Percentiles rank a stretch among this genome's conserved stretches.
Conservation (phyloP, 2,888 invertebrate genomes). For the Aplocera efformata region DNA sequence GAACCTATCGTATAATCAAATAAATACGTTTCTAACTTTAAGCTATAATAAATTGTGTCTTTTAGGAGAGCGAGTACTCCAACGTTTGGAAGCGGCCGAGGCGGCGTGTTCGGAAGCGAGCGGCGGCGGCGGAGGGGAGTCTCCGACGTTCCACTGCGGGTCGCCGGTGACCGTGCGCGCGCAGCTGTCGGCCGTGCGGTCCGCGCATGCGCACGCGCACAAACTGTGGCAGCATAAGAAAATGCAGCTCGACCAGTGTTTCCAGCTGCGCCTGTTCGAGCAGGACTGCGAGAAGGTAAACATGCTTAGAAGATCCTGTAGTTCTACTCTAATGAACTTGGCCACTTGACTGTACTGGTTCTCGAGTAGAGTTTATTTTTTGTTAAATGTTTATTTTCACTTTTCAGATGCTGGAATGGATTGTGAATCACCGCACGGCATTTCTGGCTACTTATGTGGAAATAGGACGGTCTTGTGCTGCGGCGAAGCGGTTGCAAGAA, state of each 20-base stretch:
- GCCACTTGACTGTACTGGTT: too few relatives aligned
- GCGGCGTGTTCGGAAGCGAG: constrained; percentile 81
- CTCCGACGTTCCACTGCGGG: constrained; percentile 86
- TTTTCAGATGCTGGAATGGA: constrained; percentile 97
- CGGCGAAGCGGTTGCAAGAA: constrained; percentile 95
- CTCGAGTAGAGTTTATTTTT: too few relatives aligned
- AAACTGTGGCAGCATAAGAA: constrained; percentile 98
- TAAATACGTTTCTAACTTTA: too few relatives aligned
- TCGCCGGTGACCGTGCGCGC: constrained; percentile 86
- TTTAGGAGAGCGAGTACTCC: constrained; percentile 85
- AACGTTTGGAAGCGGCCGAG: constrained; percentile 80
- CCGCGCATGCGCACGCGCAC: constrained; percentile 93
- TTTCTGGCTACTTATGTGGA: constrained; percentile 98
- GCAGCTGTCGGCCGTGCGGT: constrained; percentile 92
- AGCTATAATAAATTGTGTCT: background rate
- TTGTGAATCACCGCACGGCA: constrained; percentile 95
- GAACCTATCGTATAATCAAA: too few relatives aligned
- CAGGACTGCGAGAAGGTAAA: constrained; percentile 97
- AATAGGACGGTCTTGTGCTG: constrained; percentile 94
- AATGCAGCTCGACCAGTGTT: constrained; percentile 96
- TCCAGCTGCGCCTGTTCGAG: constrained; percentile 96
- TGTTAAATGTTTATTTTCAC: background rate
- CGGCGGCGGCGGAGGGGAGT: constrained; percentile 81
- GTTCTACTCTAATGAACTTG: too few relatives aligned
- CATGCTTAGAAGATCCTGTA: too few relatives aligned